Conservation (phyloP, 2,888 invertebrate genomes). For the Acronicta alni region DNA sequence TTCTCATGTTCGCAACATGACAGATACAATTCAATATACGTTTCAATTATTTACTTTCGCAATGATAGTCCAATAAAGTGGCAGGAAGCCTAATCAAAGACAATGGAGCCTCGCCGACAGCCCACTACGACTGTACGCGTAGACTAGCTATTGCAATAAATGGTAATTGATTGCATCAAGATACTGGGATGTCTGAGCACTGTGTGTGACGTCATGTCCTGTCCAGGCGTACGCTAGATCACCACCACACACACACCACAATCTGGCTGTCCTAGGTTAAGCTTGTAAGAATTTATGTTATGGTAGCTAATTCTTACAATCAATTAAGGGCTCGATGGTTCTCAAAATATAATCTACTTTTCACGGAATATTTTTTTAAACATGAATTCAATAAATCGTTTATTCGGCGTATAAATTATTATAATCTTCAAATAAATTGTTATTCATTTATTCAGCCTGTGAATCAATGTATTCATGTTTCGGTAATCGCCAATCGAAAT, state of each 20-base stretch:
- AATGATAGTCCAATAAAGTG: slow-evolving; percentile 49
- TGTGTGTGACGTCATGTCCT: slow-evolving; percentile 63
- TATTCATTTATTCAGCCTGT: slow-evolving; percentile 56
- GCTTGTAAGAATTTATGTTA: slow-evolving; percentile 1
- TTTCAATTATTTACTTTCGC: slow-evolving; percentile 48
- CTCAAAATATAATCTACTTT: slow-evolving; percentile 14
- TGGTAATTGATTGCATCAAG: slow-evolving; percentile 65
- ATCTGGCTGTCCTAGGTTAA: slow-evolving; percentile 28
- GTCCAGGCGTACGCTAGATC: slow-evolving; percentile 37
- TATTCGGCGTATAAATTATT: slow-evolving; percentile 41
- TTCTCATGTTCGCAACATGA: slow-evolving; percentile 32
- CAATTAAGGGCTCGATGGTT: background rate
- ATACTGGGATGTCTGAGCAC: slow-evolving; percentile 59
- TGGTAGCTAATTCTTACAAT: background rate
- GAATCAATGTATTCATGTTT: slow-evolving; percentile 52
- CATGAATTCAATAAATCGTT: slow-evolving; percentile 38
- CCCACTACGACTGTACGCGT: slow-evolving; percentile 39
- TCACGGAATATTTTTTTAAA: slow-evolving; percentile 14
- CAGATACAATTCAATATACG: slow-evolving; percentile 45
- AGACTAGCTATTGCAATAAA: slow-evolving; percentile 61
- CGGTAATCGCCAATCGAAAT: slow-evolving; percentile 47
- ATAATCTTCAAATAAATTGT: slow-evolving; percentile 44
- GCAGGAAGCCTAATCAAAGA: slow-evolving; percentile 62
- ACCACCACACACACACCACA: background rate
- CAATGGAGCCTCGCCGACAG: slow-evolving; percentile 53